Conservation (phyloP, 2,113 vertebrate genomes). For the Catharus fuscescens region DNA sequence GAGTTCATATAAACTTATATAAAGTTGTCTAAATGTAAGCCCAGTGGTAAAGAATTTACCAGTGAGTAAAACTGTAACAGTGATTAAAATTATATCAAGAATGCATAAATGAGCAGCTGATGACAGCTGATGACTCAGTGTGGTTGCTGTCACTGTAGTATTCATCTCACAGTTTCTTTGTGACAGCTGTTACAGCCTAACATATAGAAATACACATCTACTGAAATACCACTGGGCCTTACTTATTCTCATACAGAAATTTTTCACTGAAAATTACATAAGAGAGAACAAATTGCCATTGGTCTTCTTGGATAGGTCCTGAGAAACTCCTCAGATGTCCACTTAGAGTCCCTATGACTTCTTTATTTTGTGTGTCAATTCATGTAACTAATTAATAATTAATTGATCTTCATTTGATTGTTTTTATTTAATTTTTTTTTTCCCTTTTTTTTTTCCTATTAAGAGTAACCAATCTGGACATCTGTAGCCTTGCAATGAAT, state of each 20-base stretch:
- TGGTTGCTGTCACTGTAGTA: not conserved
- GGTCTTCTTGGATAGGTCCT: not conserved
- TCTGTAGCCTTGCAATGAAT: not conserved
- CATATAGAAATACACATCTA: not conserved
- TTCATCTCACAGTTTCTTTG: not conserved
- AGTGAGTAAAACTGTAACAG: not conserved
- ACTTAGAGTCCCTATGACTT: not conserved
- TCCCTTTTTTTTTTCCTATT: not conserved
- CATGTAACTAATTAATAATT: not conserved
- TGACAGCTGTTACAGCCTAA: not conserved
- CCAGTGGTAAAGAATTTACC: not conserved
- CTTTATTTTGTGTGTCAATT: not conserved
- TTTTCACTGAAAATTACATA: not conserved
- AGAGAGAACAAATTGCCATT: not conserved
- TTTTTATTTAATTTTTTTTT: not conserved
- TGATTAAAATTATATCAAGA: not conserved
- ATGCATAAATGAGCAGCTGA: not conserved
- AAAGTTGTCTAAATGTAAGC: not conserved
- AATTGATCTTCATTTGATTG: not conserved
- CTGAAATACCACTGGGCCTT: not conserved
- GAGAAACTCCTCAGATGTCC: not conserved
- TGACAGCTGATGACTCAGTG: not conserved
- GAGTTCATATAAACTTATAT: not conserved
- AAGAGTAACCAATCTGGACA: not conserved
- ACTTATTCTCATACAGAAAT: not conserved